Base-by-base conservation (phyloP, 2,113 vertebrate species). In the Lonchura striata region DNA sequence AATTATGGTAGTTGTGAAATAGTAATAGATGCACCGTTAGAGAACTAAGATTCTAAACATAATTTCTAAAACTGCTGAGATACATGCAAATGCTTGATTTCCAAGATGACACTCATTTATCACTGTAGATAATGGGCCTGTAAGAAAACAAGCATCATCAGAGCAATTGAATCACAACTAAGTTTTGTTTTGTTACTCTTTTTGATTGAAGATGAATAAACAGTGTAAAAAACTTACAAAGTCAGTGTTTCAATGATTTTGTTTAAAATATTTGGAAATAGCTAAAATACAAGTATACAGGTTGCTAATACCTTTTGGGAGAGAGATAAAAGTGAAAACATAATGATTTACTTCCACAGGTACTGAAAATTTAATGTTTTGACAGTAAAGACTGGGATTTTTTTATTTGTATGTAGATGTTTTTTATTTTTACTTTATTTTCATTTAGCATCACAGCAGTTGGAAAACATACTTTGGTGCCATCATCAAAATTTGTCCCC, bases 71-170 rank as follows among this genome's bases (percentile, higher is more conserved):
- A 41, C 20, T 15, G 22, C 37, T 39, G 31, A 72, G 39, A 35
- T 54, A 14, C 0, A 0, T 50, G 33, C 6, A 5, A 50, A 18
- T 1, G 0, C 88, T 82, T 66, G 24, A 16, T 78, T 94, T 79
- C 33, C 25, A 82, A 64, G 42, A 24, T 74, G 17, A 35, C 41
- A 10, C 9, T 7, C 5, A 2, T 70, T 88, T 65, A n/a, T 75
- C 21, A 13, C 12, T 68, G 15, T 50, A 52, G 47, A 33, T 71
- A 71, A 22, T 35, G 49, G 17, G 10, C 41, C 30, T 1, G 0
- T 90, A n/a, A 79, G 60, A 35, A 90, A 78, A 23, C 49, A 68
- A 17, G 35, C 20, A 33, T 49, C 14, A 65, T 81, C 16, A 47
- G 53, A 52, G 28, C 28, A 50, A 18, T 16, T 76, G 66, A 76